A percentile compares a stretch with the other conserved stretches of the same genome.
Evolutionary conservation across 2,113 vertebrate species (phyloP).

Genomic region (Lamprotornis superbus): DNA sequence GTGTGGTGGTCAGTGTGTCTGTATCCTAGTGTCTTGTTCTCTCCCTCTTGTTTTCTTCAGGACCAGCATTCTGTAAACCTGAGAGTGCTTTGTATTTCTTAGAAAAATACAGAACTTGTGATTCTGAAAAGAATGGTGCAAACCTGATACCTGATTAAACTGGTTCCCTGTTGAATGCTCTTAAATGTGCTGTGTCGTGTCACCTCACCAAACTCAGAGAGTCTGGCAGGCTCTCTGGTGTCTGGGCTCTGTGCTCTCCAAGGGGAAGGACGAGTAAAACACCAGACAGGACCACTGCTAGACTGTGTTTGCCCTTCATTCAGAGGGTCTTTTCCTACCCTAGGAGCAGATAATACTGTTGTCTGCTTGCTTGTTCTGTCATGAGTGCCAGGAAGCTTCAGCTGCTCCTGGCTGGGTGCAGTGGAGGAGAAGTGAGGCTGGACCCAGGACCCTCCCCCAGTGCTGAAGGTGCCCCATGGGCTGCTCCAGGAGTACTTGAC

Average conservation of each 20-base stretch:
- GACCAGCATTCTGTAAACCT: constrained; percentile 36
- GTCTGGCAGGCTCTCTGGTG: neutral
- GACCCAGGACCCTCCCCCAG: neutral
- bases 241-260: neutral
- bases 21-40: neutral
- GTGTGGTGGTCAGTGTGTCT: neutral
- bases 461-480: rapidly evolving
- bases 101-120: constrained; percentile 61
- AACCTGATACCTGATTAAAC: constrained; percentile 60
- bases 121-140: constrained; percentile 33
- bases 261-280: neutral
- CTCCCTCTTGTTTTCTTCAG: constrained; percentile 3
- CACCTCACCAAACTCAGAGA: neutral
- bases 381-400: neutral
- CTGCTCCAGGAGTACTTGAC: neutral
- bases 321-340: neutral
- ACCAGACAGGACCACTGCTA: neutral
- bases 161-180: constrained; percentile 56
- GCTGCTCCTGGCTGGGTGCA: neutral
- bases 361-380: neutral
- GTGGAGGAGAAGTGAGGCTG: neutral
- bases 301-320: neutral
- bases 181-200: constrained; percentile 15
- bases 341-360: neutral
- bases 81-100: constrained; percentile 61